These are phyloP conservation scores for Glomeris maerens DNA, from an alignment of 1,140 invertebrate genomes.

Conservation along the genomic window DNA sequence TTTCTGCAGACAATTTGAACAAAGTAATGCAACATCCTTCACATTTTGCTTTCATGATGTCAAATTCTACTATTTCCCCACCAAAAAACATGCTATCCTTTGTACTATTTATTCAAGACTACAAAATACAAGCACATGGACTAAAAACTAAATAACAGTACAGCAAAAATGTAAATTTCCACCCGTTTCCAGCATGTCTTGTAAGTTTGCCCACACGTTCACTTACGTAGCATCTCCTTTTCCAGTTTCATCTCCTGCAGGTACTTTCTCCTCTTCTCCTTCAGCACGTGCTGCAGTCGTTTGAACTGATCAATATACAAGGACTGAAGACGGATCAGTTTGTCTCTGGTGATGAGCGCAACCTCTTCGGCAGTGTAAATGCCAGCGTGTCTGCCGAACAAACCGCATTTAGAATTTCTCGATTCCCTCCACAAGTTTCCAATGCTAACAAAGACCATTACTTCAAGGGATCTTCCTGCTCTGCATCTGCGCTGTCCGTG, in stretches of 20 bases:
- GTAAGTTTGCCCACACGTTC: too few relatives aligned
- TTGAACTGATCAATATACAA: slow-evolving; percentile 71
- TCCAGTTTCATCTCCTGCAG: slow-evolving; percentile 55
- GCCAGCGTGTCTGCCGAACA: slow-evolving; percentile 47
- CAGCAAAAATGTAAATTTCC: too few relatives aligned
- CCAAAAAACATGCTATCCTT: neutral
- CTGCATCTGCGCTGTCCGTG: slow-evolving; percentile 59
- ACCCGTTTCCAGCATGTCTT: too few relatives aligned
- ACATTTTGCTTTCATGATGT: too few relatives aligned
- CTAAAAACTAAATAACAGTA: neutral
- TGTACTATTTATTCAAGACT: neutral
- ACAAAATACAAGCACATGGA: neutral
- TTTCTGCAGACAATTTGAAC: too few relatives aligned
- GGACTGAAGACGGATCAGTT: slow-evolving; percentile 58
- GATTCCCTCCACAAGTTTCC: too few relatives aligned
- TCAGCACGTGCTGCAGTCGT: slow-evolving; percentile 52
- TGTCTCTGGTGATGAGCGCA: slow-evolving; percentile 55
- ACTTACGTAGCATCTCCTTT: slow-evolving; percentile 62
- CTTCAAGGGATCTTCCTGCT: slow-evolving; percentile 61
- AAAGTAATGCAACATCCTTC: too few relatives aligned
- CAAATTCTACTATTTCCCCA: neutral
- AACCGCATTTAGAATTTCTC: neutral
- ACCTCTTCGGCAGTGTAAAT: slow-evolving; percentile 77
- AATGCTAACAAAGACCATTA: slow-evolving; percentile 38
- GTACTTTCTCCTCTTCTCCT: slow-evolving; percentile 57